These are phyloP conservation scores for Holacanthus passer DNA, from an alignment of 2,113 vertebrate species.

Conservation along the genomic window DNA sequence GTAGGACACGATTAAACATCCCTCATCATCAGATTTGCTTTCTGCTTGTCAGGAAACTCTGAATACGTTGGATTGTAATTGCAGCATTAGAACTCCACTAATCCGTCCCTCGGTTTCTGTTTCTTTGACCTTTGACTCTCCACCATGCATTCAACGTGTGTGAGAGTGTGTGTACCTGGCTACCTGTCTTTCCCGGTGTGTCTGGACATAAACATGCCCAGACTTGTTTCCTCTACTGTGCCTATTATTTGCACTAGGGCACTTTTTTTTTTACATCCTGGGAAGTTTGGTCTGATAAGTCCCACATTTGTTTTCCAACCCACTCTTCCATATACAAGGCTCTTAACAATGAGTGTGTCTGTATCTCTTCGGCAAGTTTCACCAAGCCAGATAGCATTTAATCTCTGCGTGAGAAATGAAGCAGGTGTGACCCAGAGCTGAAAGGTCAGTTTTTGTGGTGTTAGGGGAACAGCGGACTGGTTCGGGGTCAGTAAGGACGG, in stretches of 20 bases:
- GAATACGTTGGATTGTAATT: slow-evolving; percentile 30
- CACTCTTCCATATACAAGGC: slow-evolving; percentile 24
- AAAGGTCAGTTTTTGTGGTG: slow-evolving; percentile 67
- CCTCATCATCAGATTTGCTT: slow-evolving; percentile 39
- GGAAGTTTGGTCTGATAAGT: slow-evolving; percentile 52
- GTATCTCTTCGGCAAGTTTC: slow-evolving; percentile 12
- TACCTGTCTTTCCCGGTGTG: slow-evolving; percentile 24
- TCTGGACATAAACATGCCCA: slow-evolving; percentile 71
- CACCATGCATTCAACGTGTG: slow-evolving; percentile 2
- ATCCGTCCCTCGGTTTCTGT: slow-evolving; percentile 6
- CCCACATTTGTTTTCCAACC: slow-evolving; percentile 46
- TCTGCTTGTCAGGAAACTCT: slow-evolving; percentile 27
- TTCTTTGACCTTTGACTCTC: slow-evolving; percentile 2
- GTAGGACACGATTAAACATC: slow-evolving; percentile 20
- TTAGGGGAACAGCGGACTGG: slow-evolving; percentile 98
- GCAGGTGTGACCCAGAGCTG: slow-evolving; percentile 25
- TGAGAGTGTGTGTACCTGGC: slow-evolving; percentile 6
- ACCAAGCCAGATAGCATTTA: slow-evolving; percentile 7
- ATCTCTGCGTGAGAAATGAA: background rate
- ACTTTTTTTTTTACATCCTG: slow-evolving; percentile 44
- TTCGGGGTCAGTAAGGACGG: slow-evolving; percentile 97
- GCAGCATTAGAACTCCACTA: slow-evolving; percentile 17
- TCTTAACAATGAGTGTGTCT: background rate
- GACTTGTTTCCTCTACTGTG: slow-evolving; percentile 65
- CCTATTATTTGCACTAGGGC: slow-evolving; percentile 33